phyloP scores from a whole-genome alignment of 2,888 invertebrate species.

The Macrosiphum euphorbiae region DNA sequence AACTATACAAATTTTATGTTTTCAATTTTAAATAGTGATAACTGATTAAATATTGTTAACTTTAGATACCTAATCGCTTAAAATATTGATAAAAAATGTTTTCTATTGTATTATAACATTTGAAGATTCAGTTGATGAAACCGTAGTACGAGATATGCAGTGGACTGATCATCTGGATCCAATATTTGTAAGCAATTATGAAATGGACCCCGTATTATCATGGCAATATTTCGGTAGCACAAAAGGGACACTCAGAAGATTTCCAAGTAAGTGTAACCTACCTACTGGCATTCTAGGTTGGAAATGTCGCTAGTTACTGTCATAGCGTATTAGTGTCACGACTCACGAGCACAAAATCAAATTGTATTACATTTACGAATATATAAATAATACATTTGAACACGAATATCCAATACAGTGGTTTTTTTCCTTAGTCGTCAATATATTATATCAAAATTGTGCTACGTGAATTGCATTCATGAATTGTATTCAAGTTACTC shows the following conservation, averaged over 20 bases:
- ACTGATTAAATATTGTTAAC: neutral
- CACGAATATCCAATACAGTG: neutral
- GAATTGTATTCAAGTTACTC: neutral
- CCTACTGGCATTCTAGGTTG: neutral
- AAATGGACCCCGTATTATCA: constrained; percentile 87
- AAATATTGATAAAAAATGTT: neutral
- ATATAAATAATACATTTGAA: neutral
- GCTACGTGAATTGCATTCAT: neutral
- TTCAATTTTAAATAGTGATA: neutral
- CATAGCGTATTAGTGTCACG: neutral
- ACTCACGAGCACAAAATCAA: neutral
- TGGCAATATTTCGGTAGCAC: constrained; percentile 99
- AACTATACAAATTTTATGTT: neutral
- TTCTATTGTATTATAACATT: constrained; percentile 31
- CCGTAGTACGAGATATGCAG: constrained; percentile 87
- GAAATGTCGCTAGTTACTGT: constrained; percentile 13
- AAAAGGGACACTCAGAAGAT: constrained; percentile 96
- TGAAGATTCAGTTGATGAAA: constrained; percentile 79
- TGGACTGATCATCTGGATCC: constrained; percentile 96
- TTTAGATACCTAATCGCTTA: neutral
- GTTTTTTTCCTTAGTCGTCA: neutral
- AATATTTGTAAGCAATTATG: constrained; percentile 88
- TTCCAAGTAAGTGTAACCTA: constrained; percentile 79
- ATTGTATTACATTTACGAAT: neutral
- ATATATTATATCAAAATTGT: neutral